Conservation (phyloP, 2,888 invertebrate genomes). For the Volucella inanis region DNA sequence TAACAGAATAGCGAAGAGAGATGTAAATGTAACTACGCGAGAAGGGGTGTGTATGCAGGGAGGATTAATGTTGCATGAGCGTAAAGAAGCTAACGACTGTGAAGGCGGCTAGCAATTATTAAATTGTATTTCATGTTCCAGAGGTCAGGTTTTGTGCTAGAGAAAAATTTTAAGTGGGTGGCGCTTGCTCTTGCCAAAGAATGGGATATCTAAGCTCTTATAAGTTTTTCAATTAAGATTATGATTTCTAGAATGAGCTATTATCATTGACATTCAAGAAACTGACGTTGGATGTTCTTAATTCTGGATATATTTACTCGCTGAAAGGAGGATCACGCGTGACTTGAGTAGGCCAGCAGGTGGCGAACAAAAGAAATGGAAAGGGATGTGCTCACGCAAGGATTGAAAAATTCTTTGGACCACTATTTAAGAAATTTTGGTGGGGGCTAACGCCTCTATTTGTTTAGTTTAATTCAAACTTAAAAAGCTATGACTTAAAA, state of each 20-base stretch:
- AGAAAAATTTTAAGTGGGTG: slow-evolving; percentile 11
- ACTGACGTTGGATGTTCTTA: too few species aligned
- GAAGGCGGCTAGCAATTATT: slow-evolving; percentile 27
- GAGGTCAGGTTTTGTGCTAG: neutral
- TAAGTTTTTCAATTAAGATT: slow-evolving; percentile 1
- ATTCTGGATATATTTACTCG: too few species aligned
- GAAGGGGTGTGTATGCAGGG: slow-evolving; percentile 15
- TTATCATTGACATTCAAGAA: too few species aligned
- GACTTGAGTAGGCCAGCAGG: too few species aligned
- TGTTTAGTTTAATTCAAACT: too few species aligned
- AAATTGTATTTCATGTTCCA: slow-evolving; percentile 33
- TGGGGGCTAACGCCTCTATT: too few species aligned
- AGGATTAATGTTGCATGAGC: slow-evolving; percentile 37
- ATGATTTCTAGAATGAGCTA: neutral
- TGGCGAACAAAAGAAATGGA: too few species aligned
- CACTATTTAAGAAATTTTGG: too few species aligned
- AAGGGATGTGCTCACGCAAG: too few species aligned
- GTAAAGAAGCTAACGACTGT: slow-evolving; percentile 9
- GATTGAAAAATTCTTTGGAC: too few species aligned
- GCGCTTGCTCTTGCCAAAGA: neutral
- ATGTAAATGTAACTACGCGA: neutral
- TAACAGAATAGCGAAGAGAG: neutral
- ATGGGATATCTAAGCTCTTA: neutral
- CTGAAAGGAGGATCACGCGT: too few species aligned
- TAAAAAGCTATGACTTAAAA: too few species aligned